A percentile compares a stretch with the other conserved stretches of the same genome.
These are phyloP conservation scores for Corythornis cristatus DNA, from an alignment of 2,113 vertebrate genomes.

Conservation along the genomic window DNA sequence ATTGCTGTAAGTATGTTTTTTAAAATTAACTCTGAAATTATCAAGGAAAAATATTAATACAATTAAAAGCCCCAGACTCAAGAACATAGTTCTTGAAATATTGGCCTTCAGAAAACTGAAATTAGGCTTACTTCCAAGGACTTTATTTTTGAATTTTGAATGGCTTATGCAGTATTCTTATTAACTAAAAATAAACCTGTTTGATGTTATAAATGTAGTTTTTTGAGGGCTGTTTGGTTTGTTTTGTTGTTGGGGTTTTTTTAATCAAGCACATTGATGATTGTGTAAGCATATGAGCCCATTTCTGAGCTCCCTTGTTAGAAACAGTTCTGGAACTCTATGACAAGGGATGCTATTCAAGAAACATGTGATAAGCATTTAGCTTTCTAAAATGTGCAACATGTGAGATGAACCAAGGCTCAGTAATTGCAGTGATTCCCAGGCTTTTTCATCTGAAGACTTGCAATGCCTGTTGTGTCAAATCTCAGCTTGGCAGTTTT, in stretches of 20 bases:
- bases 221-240: neutral
- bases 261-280: neutral
- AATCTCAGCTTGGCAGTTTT: constrained; percentile 33
- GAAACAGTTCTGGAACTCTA: constrained; percentile 7
- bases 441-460: constrained; percentile 22
- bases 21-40: neutral
- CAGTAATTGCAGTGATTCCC: constrained; percentile 33
- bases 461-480: neutral
- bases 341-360: neutral
- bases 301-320: constrained; percentile 24
- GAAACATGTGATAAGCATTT: constrained; percentile 18
- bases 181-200: neutral
- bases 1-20: neutral
- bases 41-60: neutral
- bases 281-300: neutral
- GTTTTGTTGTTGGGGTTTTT: neutral
- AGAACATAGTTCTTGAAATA: neutral
- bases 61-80: neutral
- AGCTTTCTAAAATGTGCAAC: constrained; percentile 21
- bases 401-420: constrained; percentile 24
- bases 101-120: neutral
- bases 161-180: neutral
- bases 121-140: neutral
- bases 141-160: neutral
- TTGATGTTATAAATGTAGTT: neutral